phyloP scores from a whole-genome alignment of 2,888 invertebrate species.

The Drosophila stalkeri region DNA sequence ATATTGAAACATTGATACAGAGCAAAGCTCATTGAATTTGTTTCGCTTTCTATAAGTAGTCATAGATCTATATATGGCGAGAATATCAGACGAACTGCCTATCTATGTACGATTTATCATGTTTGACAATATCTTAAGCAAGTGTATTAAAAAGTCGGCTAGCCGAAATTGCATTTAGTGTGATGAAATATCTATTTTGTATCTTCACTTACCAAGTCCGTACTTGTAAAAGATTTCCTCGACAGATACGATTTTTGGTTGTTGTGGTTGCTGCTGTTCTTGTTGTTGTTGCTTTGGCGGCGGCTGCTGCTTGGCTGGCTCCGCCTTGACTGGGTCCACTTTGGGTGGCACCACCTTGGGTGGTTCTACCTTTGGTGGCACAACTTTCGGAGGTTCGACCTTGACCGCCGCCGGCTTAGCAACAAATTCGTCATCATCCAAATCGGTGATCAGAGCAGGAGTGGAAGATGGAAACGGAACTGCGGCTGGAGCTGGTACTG shows the following conservation, averaged over 20 bases:
- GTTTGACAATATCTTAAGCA: slow-evolving; percentile 9
- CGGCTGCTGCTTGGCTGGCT: slow-evolving; percentile 4
- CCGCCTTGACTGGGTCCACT: neutral
- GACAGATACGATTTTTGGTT: slow-evolving; percentile 85
- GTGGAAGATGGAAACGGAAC: slow-evolving; percentile 41
- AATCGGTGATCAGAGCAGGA: slow-evolving; percentile 71
- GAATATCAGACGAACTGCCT: neutral
- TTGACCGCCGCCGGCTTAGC: slow-evolving; percentile 54
- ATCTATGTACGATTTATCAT: neutral
- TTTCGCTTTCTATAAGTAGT: neutral
- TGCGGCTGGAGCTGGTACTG: slow-evolving; percentile 5
- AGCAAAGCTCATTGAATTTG: no score
- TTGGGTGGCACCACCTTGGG: slow-evolving; percentile 8
- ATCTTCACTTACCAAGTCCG: slow-evolving; percentile 87
- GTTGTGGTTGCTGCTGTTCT: slow-evolving; percentile 49
- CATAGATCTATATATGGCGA: neutral
- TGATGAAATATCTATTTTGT: neutral
- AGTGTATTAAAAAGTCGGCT: slow-evolving; percentile 21
- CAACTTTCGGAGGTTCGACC: slow-evolving; percentile 56
- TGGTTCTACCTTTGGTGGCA: slow-evolving; percentile 47
- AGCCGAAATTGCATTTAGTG: neutral
- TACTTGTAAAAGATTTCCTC: slow-evolving; percentile 89
- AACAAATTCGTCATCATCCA: slow-evolving; percentile 76
- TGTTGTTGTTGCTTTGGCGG: slow-evolving; percentile 49
- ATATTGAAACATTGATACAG: no score